Evolutionary conservation across 1,140 invertebrate genomes (phyloP), one percentile per base, ranked within the genome.

Genomic region (Micrasema longulum): DNA sequence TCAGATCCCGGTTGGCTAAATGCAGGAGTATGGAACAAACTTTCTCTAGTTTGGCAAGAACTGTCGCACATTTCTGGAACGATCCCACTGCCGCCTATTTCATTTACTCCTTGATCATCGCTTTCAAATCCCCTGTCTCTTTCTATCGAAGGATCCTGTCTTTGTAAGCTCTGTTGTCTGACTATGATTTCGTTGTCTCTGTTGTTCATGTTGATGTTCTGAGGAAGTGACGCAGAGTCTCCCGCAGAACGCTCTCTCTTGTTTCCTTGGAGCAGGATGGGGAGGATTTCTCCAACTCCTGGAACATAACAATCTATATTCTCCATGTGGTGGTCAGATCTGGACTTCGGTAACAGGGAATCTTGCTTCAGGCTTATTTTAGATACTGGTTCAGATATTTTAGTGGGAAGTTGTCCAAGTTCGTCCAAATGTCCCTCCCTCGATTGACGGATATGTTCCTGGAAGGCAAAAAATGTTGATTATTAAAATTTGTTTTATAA

Each of bases 361-460:
- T 71, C 73, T 16, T 75, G 69, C 79, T 81, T 65, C 77, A 80
- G 0, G 79, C 74, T 16, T 74, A 72, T 72, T 22, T 72, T 75
- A 41, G 66, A 69, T 9, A 75, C 66, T 0, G 79, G 77, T 36
- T 84, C 77, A 1, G 80, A 74, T 78, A 83, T 69, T 53, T 87
- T 77, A 70, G 83, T 78, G 77, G 82, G 75, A 72, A 87, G 79
- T 12, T 86, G 86, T 1, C 90, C 91, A 20, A 92, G 80, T 72
- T 90, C 89, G 78, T 93, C 90, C 69, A 94, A 81, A 38, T 91
- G 87, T 77, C 90, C 89, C 77, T 93, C 92, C 67, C 92, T 89
- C 1, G 92, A 94, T 76, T 93, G 90, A 1, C 91, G 86, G 74
- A 94, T 90, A 79, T 93, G 91, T 77, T 93, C 92, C 93, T 95